Evolutionary conservation across 2,797 vertebrate species (phyloP), one percentile per base, ranked within the genome.

Genomic region (Chaenodraco wilsoni): DNA sequence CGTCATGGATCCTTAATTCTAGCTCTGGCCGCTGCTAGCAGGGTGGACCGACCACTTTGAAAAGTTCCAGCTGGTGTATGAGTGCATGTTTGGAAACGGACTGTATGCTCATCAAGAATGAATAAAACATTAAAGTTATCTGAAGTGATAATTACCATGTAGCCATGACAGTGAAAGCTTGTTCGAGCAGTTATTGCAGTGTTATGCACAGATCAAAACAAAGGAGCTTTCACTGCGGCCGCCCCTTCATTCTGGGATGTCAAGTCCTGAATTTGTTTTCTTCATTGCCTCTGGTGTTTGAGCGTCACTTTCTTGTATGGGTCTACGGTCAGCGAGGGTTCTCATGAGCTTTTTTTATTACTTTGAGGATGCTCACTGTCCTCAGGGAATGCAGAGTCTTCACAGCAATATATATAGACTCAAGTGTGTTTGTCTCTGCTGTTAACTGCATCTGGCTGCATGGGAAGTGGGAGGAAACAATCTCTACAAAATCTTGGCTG

Each of bases 381-480:
- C 49, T 14, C 67, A 27, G 78, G 81, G 69, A 80, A 78, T 72
- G 49, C 60, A 76, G 76, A 9, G 67, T 81, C 65, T 54, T 69
- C 52, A 50, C 11, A 56, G 76, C 65, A 78, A 64, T 74, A 81
- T 72, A 72, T 72, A 71, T 79, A 84, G 50, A 74, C 48, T 65
- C 19, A 67, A 46, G 72, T 51, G 63, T 77, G 65, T 74, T 68
- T 2, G 72, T 61, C 40, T 87, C 59, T 70, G 78, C 79, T 70
- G 43, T 70, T 58, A 45, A 76, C 74, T 86, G 71, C 45, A 74
- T 84, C 56, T 72, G 76, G 59, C 66, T 68, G 57, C 79, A 75
- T 87, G 87, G 76, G 87, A 90, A 88, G 83, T 82, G 79, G 84
- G 86, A 85, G 87, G 80, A 78, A 87, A 79, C 68, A 4, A 60